These are phyloP conservation scores for Petrophora chlorosata DNA, from an alignment of 2,888 invertebrate genomes.

Conservation along the genomic window DNA sequence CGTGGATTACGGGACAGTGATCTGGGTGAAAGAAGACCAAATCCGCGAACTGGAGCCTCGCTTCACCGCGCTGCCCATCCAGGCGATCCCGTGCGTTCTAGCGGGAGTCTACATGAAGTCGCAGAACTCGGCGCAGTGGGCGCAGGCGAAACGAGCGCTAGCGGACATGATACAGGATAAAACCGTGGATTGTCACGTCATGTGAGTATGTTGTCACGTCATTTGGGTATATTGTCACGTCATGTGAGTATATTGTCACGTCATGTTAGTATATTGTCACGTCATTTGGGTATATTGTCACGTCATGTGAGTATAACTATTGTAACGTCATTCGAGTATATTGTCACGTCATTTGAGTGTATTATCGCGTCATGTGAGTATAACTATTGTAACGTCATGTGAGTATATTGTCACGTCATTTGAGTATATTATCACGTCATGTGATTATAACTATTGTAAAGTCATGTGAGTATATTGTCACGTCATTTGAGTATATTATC, in stretches of 20 bases:
- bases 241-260: not conserved
- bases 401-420: too few relatives aligned
- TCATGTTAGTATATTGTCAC: not conserved
- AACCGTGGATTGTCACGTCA: constrained; percentile 51
- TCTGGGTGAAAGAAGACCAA: constrained; percentile 76
- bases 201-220: constrained; percentile 62
- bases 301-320: constrained; percentile 34
- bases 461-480: too few relatives aligned
- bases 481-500: too few relatives aligned
- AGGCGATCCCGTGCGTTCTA: constrained; percentile 80
- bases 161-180: constrained; percentile 43
- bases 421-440: too few relatives aligned
- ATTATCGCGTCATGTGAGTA: too few relatives aligned
- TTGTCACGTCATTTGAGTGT: too few relatives aligned
- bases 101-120: constrained; percentile 67
- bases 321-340: too few relatives aligned
- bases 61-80: constrained; percentile 79
- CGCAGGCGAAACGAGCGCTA: constrained; percentile 48
- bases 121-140: constrained; percentile 49
- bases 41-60: constrained; percentile 82
- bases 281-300: constrained; percentile 38
- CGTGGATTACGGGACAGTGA: constrained; percentile 87
- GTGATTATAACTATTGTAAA: too few relatives aligned
- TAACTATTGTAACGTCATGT: too few relatives aligned
- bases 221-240: not conserved